phyloP scores from a whole-genome alignment of 2,888 invertebrate genomes.

The Asteroscopus sphinx region DNA sequence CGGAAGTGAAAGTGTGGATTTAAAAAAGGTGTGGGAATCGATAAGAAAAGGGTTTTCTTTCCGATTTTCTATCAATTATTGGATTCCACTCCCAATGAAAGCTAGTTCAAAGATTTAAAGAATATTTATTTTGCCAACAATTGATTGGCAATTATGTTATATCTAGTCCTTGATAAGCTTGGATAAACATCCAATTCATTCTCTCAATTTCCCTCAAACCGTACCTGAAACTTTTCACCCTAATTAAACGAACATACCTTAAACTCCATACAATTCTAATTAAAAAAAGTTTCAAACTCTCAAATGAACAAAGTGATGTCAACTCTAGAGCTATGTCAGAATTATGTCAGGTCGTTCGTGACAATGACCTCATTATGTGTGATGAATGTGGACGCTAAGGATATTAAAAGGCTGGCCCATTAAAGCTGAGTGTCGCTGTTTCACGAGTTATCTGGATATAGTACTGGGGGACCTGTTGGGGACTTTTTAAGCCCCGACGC shows the following conservation, averaged over 20 bases:
- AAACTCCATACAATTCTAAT: slow-evolving; percentile 43
- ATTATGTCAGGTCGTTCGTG: slow-evolving; percentile 58
- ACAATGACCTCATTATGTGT: slow-evolving; percentile 84
- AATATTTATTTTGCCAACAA: too few species aligned
- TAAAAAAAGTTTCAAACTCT: slow-evolving; percentile 51
- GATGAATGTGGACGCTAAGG: slow-evolving; percentile 83
- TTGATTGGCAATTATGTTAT: too few species aligned
- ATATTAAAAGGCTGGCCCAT: slow-evolving; percentile 82
- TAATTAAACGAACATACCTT: slow-evolving; percentile 35
- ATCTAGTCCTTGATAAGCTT: too few species aligned
- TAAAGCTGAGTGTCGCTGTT: slow-evolving; percentile 72
- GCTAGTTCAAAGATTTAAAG: too few species aligned
- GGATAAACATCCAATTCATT: too few species aligned
- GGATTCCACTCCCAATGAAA: too few species aligned
- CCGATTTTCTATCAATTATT: too few species aligned
- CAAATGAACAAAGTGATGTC: slow-evolving; percentile 63
- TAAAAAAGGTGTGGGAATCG: too few species aligned
- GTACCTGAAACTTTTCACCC: slow-evolving; percentile 16
- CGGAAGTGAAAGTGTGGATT: too few species aligned
- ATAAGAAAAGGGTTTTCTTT: too few species aligned
- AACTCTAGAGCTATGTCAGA: slow-evolving; percentile 43
- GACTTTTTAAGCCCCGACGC: too few species aligned
- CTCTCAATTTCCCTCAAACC: slow-evolving; percentile 14
- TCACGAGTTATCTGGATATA: slow-evolving; percentile 67
- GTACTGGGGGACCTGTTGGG: too few species aligned